Evolutionary conservation across 2,113 vertebrate genomes (phyloP).

Genomic region (Dicerorhinus sumatrensis): DNA sequence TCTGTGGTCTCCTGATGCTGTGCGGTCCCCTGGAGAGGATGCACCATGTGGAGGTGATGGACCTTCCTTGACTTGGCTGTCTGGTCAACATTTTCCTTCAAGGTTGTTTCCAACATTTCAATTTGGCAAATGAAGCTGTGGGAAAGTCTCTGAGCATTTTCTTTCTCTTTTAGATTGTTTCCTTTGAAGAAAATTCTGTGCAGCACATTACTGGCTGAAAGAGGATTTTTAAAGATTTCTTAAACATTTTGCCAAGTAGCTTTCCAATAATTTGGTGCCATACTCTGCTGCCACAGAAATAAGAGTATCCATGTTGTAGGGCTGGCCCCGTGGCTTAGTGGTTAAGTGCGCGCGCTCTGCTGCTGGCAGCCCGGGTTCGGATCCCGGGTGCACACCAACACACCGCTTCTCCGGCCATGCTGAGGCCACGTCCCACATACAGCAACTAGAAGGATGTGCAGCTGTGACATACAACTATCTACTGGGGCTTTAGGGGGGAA

Average conservation of each 20-base stretch:
- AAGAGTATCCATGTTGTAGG: neutral
- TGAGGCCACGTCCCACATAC: too few relatives aligned
- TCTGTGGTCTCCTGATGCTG: neutral
- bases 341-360: too few relatives aligned
- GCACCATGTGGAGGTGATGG: rapidly evolving
- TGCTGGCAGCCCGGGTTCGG: too few relatives aligned
- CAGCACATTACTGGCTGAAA: neutral
- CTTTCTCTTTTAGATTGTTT: neutral
- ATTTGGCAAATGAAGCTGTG: neutral
- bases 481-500: too few relatives aligned
- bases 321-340: too few relatives aligned
- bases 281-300: neutral
- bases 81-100: neutral
- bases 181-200: constrained; percentile 25
- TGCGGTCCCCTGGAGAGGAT: rapidly evolving
- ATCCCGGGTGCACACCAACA: too few relatives aligned
- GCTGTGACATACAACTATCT: too few relatives aligned
- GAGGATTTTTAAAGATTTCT: constrained; percentile 20
- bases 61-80: neutral
- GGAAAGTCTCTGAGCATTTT: constrained; percentile 19
- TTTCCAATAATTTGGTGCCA: constrained; percentile 44
- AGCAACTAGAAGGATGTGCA: too few relatives aligned
- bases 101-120: neutral
- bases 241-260: constrained; percentile 31
- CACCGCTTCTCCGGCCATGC: too few relatives aligned